Base-by-base conservation (phyloP, 1,140 invertebrate genomes). In the Lordiphosa mommai region DNA sequence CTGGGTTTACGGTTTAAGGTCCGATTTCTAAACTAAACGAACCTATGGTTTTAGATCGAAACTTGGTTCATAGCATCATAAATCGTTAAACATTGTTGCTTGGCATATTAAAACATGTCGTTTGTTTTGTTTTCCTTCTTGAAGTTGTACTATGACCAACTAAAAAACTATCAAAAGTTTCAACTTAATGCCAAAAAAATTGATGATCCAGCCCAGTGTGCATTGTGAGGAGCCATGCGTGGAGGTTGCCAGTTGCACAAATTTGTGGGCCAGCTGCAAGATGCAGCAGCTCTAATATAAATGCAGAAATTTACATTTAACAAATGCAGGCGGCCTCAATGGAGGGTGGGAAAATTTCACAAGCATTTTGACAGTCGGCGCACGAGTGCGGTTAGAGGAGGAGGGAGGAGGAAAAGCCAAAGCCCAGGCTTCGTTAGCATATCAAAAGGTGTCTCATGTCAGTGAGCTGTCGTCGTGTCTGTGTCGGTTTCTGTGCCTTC, bases 331-430 rank as follows among this genome's bases (percentile, higher is more conserved):
- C 37, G 46, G 64, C 56, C 71, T 53, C 71, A 84, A 84, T 76
- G 76, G 76, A 82, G 76, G 76, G 76, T 80, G 76, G 76, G 76
- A 80, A 80, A 80, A 68, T 80, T 68, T 84, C 77, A 57, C 61
- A 66, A 76, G 69, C 76, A 63, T 80, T 80, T 80, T 80, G 76
- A 80, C 76, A 80, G 76, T 60, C 51, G 55, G 53, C 20, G 51
- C 50, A 72, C 56, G 65, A 58, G 43, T 40, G 17, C 16, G 38
- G 20, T 12, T 46, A 29, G 34, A 46, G 40, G 30, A 27, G 20
- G 8, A 30, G 33, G 48, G 47, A 20, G 16, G 8, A 23, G 38
- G 10, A 17, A 9, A 38, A 17, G 20, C 16, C 17, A 27, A 23
- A 27, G 3, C 40, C 16, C 32, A 52, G 57, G 56, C 72, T 68